Evolutionary conservation across 2,797 vertebrate species (phyloP).

Genomic region (Ataeniobius toweri): DNA sequence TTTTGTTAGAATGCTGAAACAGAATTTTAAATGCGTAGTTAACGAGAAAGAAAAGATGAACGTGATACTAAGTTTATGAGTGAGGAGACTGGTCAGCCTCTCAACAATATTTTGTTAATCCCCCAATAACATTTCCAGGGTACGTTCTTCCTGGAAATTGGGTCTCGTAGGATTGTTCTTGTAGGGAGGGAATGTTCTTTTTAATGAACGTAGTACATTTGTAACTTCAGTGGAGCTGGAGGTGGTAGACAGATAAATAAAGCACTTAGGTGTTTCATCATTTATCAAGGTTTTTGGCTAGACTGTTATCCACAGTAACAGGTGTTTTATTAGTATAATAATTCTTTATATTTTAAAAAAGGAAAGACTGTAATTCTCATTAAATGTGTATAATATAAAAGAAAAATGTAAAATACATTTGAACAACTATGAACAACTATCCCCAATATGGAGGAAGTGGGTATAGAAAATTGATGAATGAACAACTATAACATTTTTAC

Average conservation of each 20-base stretch:
- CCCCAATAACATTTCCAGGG: not conserved
- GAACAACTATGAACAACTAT: too few relatives aligned
- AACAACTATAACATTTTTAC: too few relatives aligned
- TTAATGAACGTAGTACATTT: not conserved
- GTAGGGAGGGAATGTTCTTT: not conserved
- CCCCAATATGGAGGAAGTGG: too few relatives aligned
- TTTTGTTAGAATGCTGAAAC: slow-evolving; percentile 28
- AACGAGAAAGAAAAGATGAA: not conserved
- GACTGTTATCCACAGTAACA: not conserved
- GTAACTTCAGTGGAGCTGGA: not conserved
- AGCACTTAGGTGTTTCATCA: not conserved
- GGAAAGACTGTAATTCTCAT: not conserved
- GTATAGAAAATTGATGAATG: too few relatives aligned
- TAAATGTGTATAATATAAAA: not conserved
- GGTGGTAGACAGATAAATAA: not conserved
- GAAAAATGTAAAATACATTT: too few relatives aligned
- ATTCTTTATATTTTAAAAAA: not conserved
- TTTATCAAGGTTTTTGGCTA: not conserved
- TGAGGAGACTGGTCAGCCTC: not conserved
- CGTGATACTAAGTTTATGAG: not conserved
- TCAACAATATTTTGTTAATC: slow-evolving; percentile 3
- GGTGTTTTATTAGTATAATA: not conserved
- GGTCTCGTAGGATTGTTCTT: not conserved
- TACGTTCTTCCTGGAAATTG: not conserved
- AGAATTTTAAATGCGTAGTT: slow-evolving; percentile 7